These are phyloP conservation scores for Hemithea aestivaria DNA, from an alignment of 2,888 invertebrate genomes.

Conservation along the genomic window DNA sequence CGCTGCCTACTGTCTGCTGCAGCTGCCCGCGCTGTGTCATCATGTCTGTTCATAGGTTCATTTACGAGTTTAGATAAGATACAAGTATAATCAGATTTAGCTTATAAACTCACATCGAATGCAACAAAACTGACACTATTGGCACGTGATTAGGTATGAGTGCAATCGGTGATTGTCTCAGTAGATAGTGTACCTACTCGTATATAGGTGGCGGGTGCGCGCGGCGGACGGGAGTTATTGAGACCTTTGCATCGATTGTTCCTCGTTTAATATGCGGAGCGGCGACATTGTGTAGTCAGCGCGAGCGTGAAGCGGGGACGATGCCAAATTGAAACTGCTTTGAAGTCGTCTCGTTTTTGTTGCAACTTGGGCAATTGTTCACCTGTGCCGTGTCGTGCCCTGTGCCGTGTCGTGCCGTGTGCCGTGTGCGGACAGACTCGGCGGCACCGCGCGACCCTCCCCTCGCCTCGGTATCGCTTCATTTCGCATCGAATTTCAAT, in stretches of 20 bases:
- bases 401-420: slow-evolving; percentile 25
- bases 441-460: neutral
- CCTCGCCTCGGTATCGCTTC: slow-evolving; percentile 31
- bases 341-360: slow-evolving; percentile 46
- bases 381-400: slow-evolving; percentile 31
- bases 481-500: slow-evolving; percentile 38
- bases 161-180: no score
- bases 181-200: no score
- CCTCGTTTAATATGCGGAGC: slow-evolving; percentile 5
- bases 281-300: slow-evolving; percentile 4
- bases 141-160: no score
- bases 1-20: no score
- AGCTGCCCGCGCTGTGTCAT: no score
- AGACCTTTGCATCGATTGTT: slow-evolving; percentile 10
- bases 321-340: slow-evolving; percentile 34
- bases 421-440: no score
- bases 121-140: no score
- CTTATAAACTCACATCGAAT: no score
- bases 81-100: no score
- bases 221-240: neutral
- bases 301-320: slow-evolving; percentile 8
- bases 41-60: no score
- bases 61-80: no score
- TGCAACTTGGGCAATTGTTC: slow-evolving; percentile 44
- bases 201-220: no score